phyloP scores from a whole-genome alignment of 92 coral and sea anemone species.

The Actinostola sp. region DNA sequence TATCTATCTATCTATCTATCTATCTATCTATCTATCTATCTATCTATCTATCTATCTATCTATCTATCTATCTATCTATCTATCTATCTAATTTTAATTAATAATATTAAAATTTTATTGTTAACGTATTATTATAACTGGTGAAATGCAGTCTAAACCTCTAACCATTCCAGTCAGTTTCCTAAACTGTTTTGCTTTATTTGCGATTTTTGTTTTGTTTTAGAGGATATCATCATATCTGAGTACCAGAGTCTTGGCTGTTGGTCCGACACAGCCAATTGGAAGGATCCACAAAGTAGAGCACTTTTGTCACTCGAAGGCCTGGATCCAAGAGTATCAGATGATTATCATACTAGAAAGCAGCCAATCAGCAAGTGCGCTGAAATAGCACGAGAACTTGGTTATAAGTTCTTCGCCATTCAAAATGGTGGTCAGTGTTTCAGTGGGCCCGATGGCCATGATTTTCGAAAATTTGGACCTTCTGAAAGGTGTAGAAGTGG shows the following conservation, averaged over 20 bases:
- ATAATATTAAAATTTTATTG: too few relatives aligned
- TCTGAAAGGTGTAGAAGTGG: conserved; percentile 84
- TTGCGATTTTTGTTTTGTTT: conserved; percentile 13
- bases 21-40: too few relatives aligned
- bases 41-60: too few relatives aligned
- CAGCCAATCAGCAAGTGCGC: conserved; percentile 99
- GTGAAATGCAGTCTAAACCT: too few relatives aligned
- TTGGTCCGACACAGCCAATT: conserved; percentile 92
- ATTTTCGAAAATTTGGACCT: conserved; percentile 82
- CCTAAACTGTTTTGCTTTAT: too few relatives aligned
- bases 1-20: too few relatives aligned
- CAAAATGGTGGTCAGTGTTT: conserved; percentile 99
- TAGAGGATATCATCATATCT: conserved; percentile 92
- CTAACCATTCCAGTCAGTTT: too few relatives aligned
- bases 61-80: too few relatives aligned
- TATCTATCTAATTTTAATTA: too few relatives aligned
- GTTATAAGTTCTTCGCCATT: conserved; percentile 80
- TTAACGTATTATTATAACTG: too few relatives aligned
- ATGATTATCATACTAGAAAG: conserved; percentile 67
- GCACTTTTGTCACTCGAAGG: conserved; percentile 82
- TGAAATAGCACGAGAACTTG: conserved; percentile 79
- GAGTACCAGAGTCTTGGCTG: conserved; percentile 95
- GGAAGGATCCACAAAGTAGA: conserved; percentile 81
- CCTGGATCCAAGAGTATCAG: conserved; percentile 63
- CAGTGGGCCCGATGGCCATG: conserved; percentile 55